Evolutionary conservation across 2,888 invertebrate species (phyloP).

Genomic region (Clitarchus hookeri): DNA sequence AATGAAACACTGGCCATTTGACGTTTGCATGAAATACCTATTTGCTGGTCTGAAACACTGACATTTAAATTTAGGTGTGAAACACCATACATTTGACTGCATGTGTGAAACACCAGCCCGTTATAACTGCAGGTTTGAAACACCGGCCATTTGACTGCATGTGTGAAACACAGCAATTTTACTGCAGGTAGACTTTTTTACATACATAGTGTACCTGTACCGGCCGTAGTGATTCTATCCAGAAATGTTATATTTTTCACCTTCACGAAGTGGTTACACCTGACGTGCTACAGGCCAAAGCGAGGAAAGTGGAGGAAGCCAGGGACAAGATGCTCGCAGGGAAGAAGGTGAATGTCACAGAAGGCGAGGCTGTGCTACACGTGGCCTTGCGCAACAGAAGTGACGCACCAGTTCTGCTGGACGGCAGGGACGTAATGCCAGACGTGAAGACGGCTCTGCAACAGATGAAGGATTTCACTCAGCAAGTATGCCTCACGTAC

Average conservation of each 20-base stretch:
- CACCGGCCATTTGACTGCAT: too few relatives aligned
- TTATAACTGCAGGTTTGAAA: too few relatives aligned
- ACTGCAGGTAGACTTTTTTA: too few relatives aligned
- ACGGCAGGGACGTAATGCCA: conserved; percentile 89
- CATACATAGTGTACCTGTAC: too few relatives aligned
- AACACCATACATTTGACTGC: too few relatives aligned
- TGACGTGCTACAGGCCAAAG: conserved; percentile 59
- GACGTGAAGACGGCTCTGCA: conserved; percentile 88
- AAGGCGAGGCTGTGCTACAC: conserved; percentile 94
- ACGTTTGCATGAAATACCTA: too few relatives aligned
- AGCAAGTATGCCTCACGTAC: conserved; percentile 60
- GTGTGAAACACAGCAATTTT: too few relatives aligned
- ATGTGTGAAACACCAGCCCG: too few relatives aligned
- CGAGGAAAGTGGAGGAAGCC: conserved; percentile 82
- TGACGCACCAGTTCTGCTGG: conserved; percentile 77
- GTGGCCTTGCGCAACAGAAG: conserved; percentile 87
- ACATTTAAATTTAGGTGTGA: too few relatives aligned
- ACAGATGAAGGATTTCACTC: conserved; percentile 94
- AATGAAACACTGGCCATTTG: too few relatives aligned
- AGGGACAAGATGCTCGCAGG: conserved; percentile 91
- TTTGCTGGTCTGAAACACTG: too few relatives aligned
- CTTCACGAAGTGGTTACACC: too few relatives aligned
- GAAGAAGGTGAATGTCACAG: conserved; percentile 96
- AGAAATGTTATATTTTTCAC: background rate
- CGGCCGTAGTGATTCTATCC: background rate